phyloP scores from a whole-genome alignment of 2,888 invertebrate genomes.

The Perizoma flavofasciatum region DNA sequence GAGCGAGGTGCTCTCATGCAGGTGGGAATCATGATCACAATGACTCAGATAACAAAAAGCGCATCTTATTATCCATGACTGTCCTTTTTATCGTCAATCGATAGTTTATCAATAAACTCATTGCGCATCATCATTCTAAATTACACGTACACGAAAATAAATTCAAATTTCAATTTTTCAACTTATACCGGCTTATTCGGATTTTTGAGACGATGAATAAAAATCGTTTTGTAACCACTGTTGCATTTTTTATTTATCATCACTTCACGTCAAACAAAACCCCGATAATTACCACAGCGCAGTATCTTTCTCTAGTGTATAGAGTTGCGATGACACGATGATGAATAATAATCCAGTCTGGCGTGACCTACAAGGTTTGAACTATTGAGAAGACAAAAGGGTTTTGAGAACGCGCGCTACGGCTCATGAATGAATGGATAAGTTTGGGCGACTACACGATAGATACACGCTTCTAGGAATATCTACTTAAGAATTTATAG shows the following conservation, averaged over 20 bases:
- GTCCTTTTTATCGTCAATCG: conserved; percentile 16
- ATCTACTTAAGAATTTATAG: conserved; percentile 59
- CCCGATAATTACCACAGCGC: conserved; percentile 14
- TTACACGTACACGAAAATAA: conserved; percentile 1
- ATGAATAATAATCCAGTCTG: conserved; percentile 50
- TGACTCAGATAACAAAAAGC: conserved; percentile 28
- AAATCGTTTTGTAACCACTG: background rate
- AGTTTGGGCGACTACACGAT: conserved; percentile 51
- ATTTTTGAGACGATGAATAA: conserved; percentile 17
- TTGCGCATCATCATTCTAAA: conserved; percentile 11
- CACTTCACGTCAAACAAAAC: conserved; percentile 22
- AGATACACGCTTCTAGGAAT: conserved; percentile 74
- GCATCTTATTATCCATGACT: conserved; percentile 10
- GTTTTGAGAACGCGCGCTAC: conserved; percentile 49
- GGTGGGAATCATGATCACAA: conserved; percentile 85
- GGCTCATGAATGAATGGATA: conserved; percentile 71
- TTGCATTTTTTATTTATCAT: conserved; percentile 16
- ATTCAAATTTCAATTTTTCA: no score
- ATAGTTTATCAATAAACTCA: conserved; percentile 12
- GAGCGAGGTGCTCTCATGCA: conserved; percentile 88
- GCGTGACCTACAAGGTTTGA: conserved; percentile 43
- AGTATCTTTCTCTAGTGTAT: conserved; percentile 45
- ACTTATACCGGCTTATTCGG: conserved; percentile 3
- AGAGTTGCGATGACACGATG: conserved; percentile 50
- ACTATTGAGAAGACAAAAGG: conserved; percentile 41